Base-by-base conservation (phyloP, 1,140 invertebrate species). In the Zeugodacus cucurbitae region DNA sequence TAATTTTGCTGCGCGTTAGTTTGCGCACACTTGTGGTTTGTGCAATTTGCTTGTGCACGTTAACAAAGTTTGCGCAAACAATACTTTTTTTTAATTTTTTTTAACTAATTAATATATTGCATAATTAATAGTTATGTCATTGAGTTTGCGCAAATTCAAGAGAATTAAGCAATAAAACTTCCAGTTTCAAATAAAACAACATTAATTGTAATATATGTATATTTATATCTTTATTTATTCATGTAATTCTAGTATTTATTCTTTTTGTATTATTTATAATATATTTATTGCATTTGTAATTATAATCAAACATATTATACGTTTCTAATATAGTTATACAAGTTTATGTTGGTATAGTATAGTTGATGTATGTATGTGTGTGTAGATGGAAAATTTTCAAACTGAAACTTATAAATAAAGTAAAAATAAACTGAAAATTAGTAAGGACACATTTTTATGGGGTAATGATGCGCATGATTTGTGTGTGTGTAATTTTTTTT, bases 281-380 rank as follows among this genome's bases (percentile, higher is more conserved):
- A 78, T 44, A 48, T 82, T 82, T 82, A 82, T 82, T 82, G 74
- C 74, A 82, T 82, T 82, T 82, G 22, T 82, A 26, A 82, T 82
- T 82, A 26, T 44, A 54, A 48, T 82, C 5, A 44, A 70, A 17
- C 11, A 20, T 74, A 41, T 74, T 74, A 22, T 82, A 48, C 20
- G 74, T 34, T 14, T 82, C 20, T 82, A 82, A 48, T 82, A 82
- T 82, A 29, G 20, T 44, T 67, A 74, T 74, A 74, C 17, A 22
- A 37, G 34, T 62, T 62, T 62, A n/a, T 74, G 34, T 74, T n/a
- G 70, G 11, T 82, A 37, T 48, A 26, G 41, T 26, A 14, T 48
- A 48, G n/a, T n/a, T n/a, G 20, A 48, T 14, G 41, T 10, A 82
- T 62, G 41, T 3, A 48, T 48, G 8, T 37, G 8, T 37, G 34